A percentile compares a stretch with the other conserved stretches of the same genome.
phyloP scores from a whole-genome alignment of 2,888 invertebrate genomes.

The Tethea ocularis region DNA sequence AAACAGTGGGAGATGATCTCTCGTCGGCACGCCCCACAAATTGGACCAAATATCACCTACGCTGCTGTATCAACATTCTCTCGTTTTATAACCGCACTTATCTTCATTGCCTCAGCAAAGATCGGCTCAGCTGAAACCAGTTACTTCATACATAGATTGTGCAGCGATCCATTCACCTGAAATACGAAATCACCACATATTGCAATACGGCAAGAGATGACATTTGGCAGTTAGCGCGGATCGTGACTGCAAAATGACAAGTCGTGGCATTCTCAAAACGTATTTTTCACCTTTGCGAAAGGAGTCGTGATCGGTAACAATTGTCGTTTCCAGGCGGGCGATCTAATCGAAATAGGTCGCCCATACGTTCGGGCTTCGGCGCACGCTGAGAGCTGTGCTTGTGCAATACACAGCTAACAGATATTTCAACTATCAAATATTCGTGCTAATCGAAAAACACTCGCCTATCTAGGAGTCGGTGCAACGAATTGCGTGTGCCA shows the following conservation, averaged over 20 bases:
- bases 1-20: conserved; percentile 29
- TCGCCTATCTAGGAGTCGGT: not conserved
- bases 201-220: conserved; percentile 48
- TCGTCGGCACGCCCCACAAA: conserved; percentile 9
- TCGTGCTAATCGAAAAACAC: conserved; percentile 3
- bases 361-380: conserved; percentile 30
- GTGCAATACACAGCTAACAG: conserved; percentile 42
- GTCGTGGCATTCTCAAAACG: conserved; percentile 78
- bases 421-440: conserved; percentile 8
- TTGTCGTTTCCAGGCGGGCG: conserved; percentile 55
- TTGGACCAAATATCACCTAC: conserved; percentile 24
- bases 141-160: conserved; percentile 22
- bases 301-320: conserved; percentile 79
- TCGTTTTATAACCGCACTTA: conserved; percentile 26
- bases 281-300: conserved; percentile 81
- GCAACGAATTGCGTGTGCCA: conserved; percentile 1
- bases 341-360: conserved; percentile 73
- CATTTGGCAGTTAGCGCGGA: conserved; percentile 60
- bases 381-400: conserved; percentile 41
- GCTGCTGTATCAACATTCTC: conserved; percentile 26
- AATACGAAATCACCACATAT: conserved; percentile 38
- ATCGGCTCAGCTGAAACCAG: conserved; percentile 9
- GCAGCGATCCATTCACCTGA: conserved; percentile 36
- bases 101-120: conserved; percentile 16
- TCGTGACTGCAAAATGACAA: conserved; percentile 81